A percentile compares a stretch with the other conserved stretches of the same genome.
phyloP scores from a whole-genome alignment of 2,888 invertebrate genomes.

The Cephus nigrinus region DNA sequence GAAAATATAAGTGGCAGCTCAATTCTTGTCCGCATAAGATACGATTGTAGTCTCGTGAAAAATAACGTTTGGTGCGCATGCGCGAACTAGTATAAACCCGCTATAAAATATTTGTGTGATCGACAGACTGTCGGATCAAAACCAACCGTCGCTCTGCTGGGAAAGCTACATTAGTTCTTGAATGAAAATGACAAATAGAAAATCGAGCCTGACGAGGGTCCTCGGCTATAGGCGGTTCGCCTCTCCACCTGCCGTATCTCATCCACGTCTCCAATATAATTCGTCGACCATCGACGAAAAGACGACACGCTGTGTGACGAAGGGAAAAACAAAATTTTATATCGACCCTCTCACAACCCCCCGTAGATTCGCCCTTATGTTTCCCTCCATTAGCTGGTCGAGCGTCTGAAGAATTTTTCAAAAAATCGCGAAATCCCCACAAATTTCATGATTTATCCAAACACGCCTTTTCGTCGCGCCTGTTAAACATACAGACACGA shows the following conservation, averaged over 20 bases:
- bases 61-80: background rate
- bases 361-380: background rate
- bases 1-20: background rate
- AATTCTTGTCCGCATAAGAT: background rate
- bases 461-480: background rate
- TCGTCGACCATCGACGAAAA: background rate
- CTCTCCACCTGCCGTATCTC: background rate
- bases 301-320: background rate
- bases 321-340: background rate
- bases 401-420: background rate
- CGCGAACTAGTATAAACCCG: fast-evolving
- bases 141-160: background rate
- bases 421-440: background rate
- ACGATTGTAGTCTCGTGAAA: background rate
- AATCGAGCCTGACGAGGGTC: background rate
- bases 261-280: background rate
- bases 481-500: background rate
- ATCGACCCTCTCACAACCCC: background rate
- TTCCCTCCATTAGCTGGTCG: background rate
- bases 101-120: background rate
- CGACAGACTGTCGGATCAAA: background rate
- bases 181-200: background rate
- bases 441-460: too few relatives aligned
- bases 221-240: background rate
- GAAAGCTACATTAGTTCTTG: background rate